These are phyloP conservation scores for Rhamnusium bicolor DNA, from an alignment of 2,888 invertebrate genomes.

Conservation along the genomic window DNA sequence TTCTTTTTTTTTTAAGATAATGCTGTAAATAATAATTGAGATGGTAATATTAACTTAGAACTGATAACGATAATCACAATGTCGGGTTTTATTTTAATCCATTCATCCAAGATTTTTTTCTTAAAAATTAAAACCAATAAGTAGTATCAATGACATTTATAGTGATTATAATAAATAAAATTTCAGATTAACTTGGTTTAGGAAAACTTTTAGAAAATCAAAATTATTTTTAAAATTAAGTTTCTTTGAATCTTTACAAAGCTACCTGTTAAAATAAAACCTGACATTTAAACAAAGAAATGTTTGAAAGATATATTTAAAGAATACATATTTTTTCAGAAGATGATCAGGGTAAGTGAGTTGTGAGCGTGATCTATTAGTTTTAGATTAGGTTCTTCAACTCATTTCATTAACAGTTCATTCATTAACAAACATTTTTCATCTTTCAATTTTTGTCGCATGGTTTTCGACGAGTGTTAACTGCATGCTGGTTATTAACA, in stretches of 20 bases:
- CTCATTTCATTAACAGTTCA: conserved; percentile 50
- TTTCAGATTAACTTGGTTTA: no score
- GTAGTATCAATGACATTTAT: background rate
- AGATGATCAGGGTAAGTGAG: conserved; percentile 71
- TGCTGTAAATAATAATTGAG: conserved; percentile 11
- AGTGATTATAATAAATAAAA: no score
- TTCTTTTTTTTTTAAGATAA: background rate
- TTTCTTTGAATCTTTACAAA: no score
- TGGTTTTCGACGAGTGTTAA: conserved; percentile 33
- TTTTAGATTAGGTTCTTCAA: conserved; percentile 59
- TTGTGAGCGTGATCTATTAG: conserved; percentile 63
- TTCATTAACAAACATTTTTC: conserved; percentile 42
- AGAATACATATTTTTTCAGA: conserved; percentile 67
- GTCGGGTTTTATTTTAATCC: conserved; percentile 26
- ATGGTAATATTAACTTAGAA: background rate
- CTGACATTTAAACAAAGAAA: background rate
- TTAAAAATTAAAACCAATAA: background rate
- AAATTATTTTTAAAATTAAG: no score
- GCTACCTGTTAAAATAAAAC: conserved; percentile 4
- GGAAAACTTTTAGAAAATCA: no score
- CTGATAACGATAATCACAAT: background rate
- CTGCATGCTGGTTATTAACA: conserved; percentile 59
- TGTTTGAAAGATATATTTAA: conserved; percentile 23
- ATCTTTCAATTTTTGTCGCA: conserved; percentile 37
- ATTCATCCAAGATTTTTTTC: no score